Conservation (phyloP, 2,113 vertebrate species). For the Chascanopsetta lugubris region DNA sequence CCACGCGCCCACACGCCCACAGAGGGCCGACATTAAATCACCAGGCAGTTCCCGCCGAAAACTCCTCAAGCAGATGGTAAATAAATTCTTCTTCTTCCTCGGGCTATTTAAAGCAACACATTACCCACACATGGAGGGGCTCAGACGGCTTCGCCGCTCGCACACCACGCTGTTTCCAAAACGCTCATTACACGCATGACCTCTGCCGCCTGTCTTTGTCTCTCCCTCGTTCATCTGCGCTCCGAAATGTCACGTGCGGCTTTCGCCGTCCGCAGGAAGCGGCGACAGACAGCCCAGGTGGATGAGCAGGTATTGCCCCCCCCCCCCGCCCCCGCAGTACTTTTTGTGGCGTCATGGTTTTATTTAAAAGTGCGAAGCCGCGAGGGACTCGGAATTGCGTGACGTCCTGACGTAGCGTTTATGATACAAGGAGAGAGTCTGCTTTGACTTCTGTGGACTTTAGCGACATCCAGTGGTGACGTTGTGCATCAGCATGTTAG, state of each 20-base stretch:
- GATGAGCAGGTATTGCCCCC: slow-evolving; percentile 51
- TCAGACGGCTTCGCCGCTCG: slow-evolving; percentile 25
- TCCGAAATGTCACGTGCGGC: slow-evolving; percentile 56
- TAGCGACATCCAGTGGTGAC: neutral
- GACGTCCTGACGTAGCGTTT: slow-evolving; percentile 7
- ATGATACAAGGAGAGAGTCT: neutral
- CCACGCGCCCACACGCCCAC: too few relatives aligned
- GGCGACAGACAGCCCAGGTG: slow-evolving; percentile 30
- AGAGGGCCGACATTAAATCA: too few relatives aligned
- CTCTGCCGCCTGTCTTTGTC: slow-evolving; percentile 44
- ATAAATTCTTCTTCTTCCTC: slow-evolving; percentile 25
- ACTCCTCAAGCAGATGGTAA: neutral
- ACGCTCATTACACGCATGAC: slow-evolving; percentile 58
- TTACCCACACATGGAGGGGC: neutral
- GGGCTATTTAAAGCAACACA: slow-evolving; percentile 7
- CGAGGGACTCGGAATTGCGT: slow-evolving; percentile 31
- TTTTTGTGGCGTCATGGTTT: slow-evolving; percentile 46
- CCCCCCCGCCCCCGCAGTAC: too few relatives aligned
- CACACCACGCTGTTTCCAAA: slow-evolving; percentile 31
- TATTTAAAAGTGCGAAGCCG: slow-evolving; percentile 41
- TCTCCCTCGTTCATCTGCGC: slow-evolving; percentile 63
- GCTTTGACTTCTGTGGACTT: too few relatives aligned
- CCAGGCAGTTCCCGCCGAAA: neutral
- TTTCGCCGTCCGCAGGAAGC: neutral
- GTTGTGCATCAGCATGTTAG: neutral